Base-by-base conservation (phyloP, 2,797 vertebrate species). In the Mus minutoides region DNA sequence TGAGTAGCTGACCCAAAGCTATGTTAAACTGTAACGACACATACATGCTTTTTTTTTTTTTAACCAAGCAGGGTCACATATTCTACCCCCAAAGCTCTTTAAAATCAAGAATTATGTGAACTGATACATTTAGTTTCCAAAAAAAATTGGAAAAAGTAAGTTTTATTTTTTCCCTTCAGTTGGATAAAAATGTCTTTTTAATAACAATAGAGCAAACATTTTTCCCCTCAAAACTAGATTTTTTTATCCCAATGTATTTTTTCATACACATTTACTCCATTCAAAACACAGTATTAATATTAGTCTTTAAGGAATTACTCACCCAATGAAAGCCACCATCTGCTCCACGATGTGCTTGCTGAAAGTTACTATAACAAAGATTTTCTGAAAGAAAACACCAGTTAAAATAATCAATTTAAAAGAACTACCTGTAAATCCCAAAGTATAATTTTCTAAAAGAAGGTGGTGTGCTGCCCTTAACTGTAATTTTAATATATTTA, bases 321-420 rank as follows among this genome's bases (percentile, higher is more conserved):
- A 99, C 99, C 99, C 99, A 90, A 99, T 99, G 97, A 99, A 98
- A 97, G 99, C 98, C 98, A 99, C 99, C 99, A 99, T 99, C 99
- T 99, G 99, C 97, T 99, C 99, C 98, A 99, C 99, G 97, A 99
- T 99, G 98, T 99, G 99, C 98, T 98, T 99, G 99, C 99, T 99
- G 99, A 99, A 99, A 95, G 99, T 99, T 98, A 99, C 97, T 96
- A 99, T 99, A 97, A 99, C 99, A 97, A 99, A 99, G 96, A 99
- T 99, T 99, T 99, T 99, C 99, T 99, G 99, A 98, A 98, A 98
- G 97, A 98, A 97, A 98, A 97, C 77, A 97, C 43, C 49, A 96
- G 95, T 98, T 95, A 98, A 96, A 97, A 86, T 79, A 94, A 54
- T 91, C 75, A 82, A 56, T 82, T 73, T 60, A 43, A 62, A 97